Evolutionary conservation across 2,797 vertebrate species (phyloP), one percentile per base, ranked within the genome.

Genomic region (Phyllotis vaccarum): DNA sequence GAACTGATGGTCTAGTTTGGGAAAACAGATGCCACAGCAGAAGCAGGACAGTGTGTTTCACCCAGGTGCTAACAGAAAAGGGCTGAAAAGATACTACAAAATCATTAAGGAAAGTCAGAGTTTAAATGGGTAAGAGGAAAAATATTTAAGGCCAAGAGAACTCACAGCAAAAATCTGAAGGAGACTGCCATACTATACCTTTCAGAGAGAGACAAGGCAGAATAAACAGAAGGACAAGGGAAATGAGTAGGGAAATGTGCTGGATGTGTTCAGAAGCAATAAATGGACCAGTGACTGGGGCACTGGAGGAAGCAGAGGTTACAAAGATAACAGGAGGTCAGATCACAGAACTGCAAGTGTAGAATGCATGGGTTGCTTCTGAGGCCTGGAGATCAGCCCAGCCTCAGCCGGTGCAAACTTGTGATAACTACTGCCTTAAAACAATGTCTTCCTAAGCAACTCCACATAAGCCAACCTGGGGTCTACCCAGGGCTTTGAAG

Each of bases 221-320:
- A 90, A 64, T 89, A 96, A 83, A 89, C 1, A 94, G 68, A 21
- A 89, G 86, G 85, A 91, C 22, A 89, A 88, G 76, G 29, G 31
- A 34, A 60, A 58, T 22, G 1, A 88, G 27, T 17, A 43, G 19
- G 58, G 43, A 93, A 74, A 87, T 14, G 24, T 43, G 17, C 13
- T 64, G 54, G 37, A 60, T 60, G 22, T 85, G 34, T 66, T 90
- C 27, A 86, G 66, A 96, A 93, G 76, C 34, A 82, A 74, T 27
- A 86, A 78, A 75, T 46, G 37, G 37, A 21, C 34, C 64, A 96
- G 83, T 21, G 93, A n/a, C 40, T 86, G 2, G 37, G 91, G 64
- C 16, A 12, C 22, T 5, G 31, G 37, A 85, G n/a, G 40, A 78
- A 64, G 49, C 46, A 92, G 80, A 94, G 24, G 29, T 79, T n/a